Evolutionary conservation across 35 echinoderm and acorn worm genomes (phyloP).

Genomic region (Ophioderma brevispina): DNA sequence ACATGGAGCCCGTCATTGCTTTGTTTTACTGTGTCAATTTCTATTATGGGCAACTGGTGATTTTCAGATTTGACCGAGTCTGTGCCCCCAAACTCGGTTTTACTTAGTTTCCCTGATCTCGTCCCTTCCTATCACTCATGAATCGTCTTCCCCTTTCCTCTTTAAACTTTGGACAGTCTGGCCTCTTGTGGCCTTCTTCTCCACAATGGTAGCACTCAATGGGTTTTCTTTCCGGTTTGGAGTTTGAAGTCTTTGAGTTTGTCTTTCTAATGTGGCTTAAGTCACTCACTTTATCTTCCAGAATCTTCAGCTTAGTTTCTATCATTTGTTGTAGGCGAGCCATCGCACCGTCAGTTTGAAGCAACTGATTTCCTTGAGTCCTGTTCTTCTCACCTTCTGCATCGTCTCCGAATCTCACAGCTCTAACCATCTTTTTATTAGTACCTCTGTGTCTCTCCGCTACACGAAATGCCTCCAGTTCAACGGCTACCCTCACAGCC

Average conservation of each 20-base stretch:
- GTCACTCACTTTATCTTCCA: no score
- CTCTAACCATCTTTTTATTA: slow-evolving; percentile 18
- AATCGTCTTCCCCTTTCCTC: not conserved
- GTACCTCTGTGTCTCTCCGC: slow-evolving; percentile 43
- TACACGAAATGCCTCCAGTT: slow-evolving; percentile 48
- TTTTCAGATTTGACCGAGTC: not conserved
- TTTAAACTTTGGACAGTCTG: not conserved
- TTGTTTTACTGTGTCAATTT: no score
- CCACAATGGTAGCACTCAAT: not conserved
- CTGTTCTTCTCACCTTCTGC: not conserved
- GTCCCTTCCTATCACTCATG: not conserved
- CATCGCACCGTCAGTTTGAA: not conserved
- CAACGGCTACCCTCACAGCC: no score
- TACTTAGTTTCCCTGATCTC: not conserved
- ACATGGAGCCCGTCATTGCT: no score
- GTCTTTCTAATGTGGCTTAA: not conserved
- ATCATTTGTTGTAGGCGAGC: not conserved
- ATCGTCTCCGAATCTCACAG: not conserved
- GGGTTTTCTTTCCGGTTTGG: not conserved
- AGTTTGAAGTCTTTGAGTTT: not conserved
- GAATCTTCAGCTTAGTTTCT: not conserved
- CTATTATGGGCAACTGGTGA: no score
- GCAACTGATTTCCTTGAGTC: not conserved
- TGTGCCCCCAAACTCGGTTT: not conserved
- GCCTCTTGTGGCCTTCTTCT: not conserved